phyloP scores from a whole-genome alignment of 92 coral and sea anemone species.

The Palythoa heliodiscus region DNA sequence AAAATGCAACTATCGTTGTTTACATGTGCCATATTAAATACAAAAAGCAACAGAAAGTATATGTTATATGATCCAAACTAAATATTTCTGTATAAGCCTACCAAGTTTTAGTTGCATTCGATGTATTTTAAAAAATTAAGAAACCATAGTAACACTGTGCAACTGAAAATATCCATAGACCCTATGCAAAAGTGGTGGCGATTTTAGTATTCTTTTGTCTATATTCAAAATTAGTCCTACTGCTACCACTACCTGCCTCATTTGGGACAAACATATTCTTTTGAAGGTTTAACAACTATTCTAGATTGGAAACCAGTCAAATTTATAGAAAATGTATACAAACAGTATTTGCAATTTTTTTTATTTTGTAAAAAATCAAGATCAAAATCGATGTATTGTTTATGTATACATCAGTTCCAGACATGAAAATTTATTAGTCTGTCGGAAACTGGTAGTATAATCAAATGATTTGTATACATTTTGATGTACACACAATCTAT shows the following conservation, averaged over 20 bases:
- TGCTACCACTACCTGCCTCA: neutral
- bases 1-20: constrained; percentile 16
- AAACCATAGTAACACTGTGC: constrained; percentile 10
- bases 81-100: constrained; percentile 1
- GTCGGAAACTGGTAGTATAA: constrained; percentile 1
- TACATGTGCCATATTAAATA: constrained; percentile 18
- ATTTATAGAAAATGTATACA: neutral
- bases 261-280: neutral
- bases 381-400: neutral
- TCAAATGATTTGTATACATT: constrained; percentile 16
- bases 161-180: constrained; percentile 16
- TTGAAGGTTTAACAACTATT: neutral
- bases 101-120: constrained; percentile 3
- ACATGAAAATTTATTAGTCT: neutral
- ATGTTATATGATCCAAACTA: constrained; percentile 7
- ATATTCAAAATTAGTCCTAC: constrained; percentile 5
- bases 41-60: neutral
- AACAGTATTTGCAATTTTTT: neutral
- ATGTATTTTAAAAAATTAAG: constrained; percentile 6
- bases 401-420: neutral
- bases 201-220: neutral
- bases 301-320: constrained; percentile 9
- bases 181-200: constrained; percentile 14
- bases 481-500: constrained; percentile 18
- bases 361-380: neutral